Evolutionary conservation across 2,888 invertebrate genomes (phyloP), one percentile per base, ranked within the genome.

Genomic region (Drosophila prolongata): DNA sequence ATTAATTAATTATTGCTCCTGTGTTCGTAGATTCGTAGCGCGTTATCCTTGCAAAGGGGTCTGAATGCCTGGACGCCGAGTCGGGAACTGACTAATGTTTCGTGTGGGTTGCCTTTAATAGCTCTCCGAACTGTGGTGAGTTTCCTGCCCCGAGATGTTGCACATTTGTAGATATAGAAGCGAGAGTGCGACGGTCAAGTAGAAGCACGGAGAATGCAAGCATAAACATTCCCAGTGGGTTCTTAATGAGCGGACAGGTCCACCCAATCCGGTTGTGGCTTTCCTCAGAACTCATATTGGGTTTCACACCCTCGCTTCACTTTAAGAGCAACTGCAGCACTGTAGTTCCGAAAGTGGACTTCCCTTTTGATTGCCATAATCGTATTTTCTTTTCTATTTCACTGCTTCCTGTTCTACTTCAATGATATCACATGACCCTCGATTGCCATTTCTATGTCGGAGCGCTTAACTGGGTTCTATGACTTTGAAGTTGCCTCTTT

Each of bases 361-460:
- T 47, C 59, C 53, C 42, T 55, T 54, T 60, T 67, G 43, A 52
- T 66, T 68, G 70, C 57, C 71, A 73, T 85, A 82, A 83, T 87
- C 77, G 47, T 58, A 52, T 58, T 61, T 60, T 27, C 46, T 56
- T 60, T 61, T 59, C 43, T 8, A 19, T 53, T 58, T 35, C n/a
- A 8, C 49, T 35, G n/a, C 19, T 49, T 46, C 47, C 54, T 44
- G 42, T 38, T 44, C 65, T 59, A 65, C 87, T 75, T 88, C 88
- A 89, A 86, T 74, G 68, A 70, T 87, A 87, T 87, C 79, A 59
- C 37, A 74, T 89, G 55, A 55, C 62, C 64, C 62, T 62, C 49
- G 43, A 40, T 37, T 30, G 56, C 19, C n/a, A 40, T 58, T 58
- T 58, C 55, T 55, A 40, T 58, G 19, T 14, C 55, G 30, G 16